Conservation (phyloP, 2,797 vertebrate species). For the Chrosomus eos region DNA sequence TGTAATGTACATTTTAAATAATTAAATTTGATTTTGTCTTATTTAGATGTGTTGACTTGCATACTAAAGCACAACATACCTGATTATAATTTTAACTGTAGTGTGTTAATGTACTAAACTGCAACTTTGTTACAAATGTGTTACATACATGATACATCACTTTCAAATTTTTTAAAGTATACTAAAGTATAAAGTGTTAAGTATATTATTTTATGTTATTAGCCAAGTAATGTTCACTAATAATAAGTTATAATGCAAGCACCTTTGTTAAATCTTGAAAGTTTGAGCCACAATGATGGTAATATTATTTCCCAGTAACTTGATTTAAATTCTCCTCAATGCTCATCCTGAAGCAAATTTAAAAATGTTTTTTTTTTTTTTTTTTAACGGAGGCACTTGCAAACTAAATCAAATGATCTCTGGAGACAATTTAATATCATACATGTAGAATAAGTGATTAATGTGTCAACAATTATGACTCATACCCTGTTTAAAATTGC, state of each 20-base stretch:
- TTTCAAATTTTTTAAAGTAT: background rate
- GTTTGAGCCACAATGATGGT: too few relatives aligned
- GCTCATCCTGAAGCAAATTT: background rate
- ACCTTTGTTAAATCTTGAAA: background rate
- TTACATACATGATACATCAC: background rate
- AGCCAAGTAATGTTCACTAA: background rate
- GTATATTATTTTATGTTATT: background rate
- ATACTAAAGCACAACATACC: background rate
- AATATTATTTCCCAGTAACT: background rate
- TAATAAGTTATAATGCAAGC: background rate
- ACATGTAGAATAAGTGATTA: background rate
- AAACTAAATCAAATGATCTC: background rate
- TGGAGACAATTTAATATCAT: conserved; percentile 4
- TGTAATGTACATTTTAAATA: background rate
- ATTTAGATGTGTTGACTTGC: background rate
- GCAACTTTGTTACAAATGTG: background rate
- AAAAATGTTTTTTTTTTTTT: background rate
- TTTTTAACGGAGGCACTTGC: background rate
- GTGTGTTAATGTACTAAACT: background rate
- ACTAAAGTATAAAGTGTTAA: too few relatives aligned
- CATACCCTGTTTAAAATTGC: background rate
- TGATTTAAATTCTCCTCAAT: background rate
- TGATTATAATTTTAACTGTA: background rate
- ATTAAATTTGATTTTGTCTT: background rate
- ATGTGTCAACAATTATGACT: background rate